phyloP scores from a whole-genome alignment of 2,797 vertebrate genomes.

The Falco berigora region DNA sequence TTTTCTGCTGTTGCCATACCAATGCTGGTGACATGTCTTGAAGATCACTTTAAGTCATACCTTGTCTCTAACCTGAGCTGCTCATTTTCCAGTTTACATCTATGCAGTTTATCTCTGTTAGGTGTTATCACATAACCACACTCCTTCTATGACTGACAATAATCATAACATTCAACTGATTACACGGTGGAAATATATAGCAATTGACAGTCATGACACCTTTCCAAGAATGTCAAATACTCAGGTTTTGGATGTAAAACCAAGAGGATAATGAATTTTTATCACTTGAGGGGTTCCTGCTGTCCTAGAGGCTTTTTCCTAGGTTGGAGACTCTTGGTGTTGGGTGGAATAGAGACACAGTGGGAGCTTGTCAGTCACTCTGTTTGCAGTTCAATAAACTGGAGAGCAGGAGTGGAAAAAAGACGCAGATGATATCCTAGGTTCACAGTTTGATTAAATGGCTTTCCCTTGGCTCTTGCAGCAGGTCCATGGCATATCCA shows the following conservation, averaged over 20 bases:
- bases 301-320: background rate
- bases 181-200: background rate
- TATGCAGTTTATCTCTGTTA: background rate
- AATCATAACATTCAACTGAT: background rate
- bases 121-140: background rate
- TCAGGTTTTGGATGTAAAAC: background rate
- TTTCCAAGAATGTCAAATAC: background rate
- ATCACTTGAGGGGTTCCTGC: background rate
- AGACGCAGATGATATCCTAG: background rate
- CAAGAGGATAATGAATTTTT: background rate
- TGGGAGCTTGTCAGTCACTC: background rate
- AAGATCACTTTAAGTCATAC: background rate
- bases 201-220: background rate
- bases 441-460: background rate
- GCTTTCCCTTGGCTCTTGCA: background rate
- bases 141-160: background rate
- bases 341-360: background rate
- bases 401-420: background rate
- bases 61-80: background rate
- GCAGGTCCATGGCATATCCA: background rate
- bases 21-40: accelerated
- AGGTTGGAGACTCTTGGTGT: background rate
- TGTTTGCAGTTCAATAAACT: background rate
- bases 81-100: background rate
- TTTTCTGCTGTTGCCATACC: background rate